phyloP scores from a whole-genome alignment of 1,140 invertebrate genomes.

The Geopemphigus sp. region DNA sequence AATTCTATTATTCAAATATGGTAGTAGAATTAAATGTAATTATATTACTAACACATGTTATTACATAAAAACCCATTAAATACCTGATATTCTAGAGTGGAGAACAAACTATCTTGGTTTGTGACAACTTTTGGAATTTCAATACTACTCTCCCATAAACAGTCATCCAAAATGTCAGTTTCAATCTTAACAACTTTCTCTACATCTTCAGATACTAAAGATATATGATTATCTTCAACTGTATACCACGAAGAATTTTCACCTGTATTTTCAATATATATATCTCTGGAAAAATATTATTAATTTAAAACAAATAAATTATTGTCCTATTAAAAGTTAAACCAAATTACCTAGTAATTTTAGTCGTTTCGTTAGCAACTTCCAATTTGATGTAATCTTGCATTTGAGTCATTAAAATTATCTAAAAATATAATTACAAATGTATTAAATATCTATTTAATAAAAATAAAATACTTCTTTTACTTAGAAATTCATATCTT shows the following conservation, averaged over 20 bases:
- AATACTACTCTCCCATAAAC: neutral
- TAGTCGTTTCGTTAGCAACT: neutral
- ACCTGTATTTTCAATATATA: neutral
- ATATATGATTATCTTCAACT: neutral
- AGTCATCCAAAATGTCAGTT: constrained; percentile 4
- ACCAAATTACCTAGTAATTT: neutral
- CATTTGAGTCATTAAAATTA: constrained; percentile 1
- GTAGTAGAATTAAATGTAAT: too few species aligned
- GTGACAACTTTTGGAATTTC: neutral
- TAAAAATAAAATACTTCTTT: too few species aligned
- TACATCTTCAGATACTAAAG: constrained; percentile 4
- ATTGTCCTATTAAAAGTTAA: neutral
- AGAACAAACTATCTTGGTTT: neutral
- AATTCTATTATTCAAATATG: too few species aligned
- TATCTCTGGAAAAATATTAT: neutral
- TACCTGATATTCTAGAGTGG: neutral
- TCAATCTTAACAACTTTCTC: neutral
- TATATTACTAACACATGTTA: too few species aligned
- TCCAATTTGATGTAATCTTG: neutral
- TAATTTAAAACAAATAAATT: neutral
- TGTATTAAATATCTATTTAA: too few species aligned
- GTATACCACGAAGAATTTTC: neutral
- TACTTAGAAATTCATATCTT: too few species aligned
- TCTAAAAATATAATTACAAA: neutral
- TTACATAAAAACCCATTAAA: neutral